Percentiles rank a stretch among this genome's conserved stretches.
Evolutionary conservation across 2,888 invertebrate species (phyloP).

Genomic region (Doris montereyensis): DNA sequence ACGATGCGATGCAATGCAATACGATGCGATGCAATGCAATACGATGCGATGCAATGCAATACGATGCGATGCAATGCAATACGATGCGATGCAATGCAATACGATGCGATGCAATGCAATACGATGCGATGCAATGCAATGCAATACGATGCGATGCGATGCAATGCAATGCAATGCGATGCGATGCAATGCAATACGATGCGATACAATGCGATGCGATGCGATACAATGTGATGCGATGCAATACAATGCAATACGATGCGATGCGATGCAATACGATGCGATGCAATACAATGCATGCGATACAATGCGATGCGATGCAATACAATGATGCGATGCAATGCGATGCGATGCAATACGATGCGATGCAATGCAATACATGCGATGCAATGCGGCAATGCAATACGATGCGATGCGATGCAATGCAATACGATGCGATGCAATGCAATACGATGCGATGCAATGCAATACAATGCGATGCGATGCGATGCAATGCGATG

Average conservation of each 20-base stretch:
- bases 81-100: background rate
- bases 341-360: background rate
- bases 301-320: background rate
- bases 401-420: background rate
- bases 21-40: background rate
- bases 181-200: background rate
- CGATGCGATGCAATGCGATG: too few relatives aligned
- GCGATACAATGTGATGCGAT: background rate
- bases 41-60: background rate
- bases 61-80: background rate
- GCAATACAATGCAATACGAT: constrained; percentile 14
- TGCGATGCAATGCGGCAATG: background rate
- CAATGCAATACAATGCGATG: too few relatives aligned
- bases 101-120: background rate
- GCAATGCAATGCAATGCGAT: background rate
- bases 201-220: constrained; percentile 4
- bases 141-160: background rate
- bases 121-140: background rate
- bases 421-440: constrained; percentile 1
- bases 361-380: background rate
- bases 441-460: too few relatives aligned
- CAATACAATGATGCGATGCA: background rate
- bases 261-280: constrained; percentile 4
- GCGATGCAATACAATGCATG: background rate
- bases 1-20: background rate